A percentile compares a stretch with the other conserved stretches of the same genome.
Conservation (phyloP, 2,113 vertebrate species). For the Gulo gulo region DNA sequence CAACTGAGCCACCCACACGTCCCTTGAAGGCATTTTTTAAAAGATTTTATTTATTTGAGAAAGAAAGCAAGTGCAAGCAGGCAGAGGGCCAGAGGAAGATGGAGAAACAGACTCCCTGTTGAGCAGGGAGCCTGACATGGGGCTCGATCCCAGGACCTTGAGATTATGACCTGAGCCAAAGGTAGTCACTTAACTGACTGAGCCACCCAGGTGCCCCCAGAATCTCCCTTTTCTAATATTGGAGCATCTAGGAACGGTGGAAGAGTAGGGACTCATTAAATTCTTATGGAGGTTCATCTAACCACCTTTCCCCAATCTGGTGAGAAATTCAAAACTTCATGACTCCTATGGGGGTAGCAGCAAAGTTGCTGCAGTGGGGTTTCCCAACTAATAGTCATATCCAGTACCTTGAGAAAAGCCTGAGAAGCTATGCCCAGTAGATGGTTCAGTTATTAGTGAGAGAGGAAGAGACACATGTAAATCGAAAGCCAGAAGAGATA, state of each 20-base stretch:
- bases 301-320: not conserved
- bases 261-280: not conserved
- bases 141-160: too few species aligned
- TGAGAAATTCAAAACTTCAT: not conserved
- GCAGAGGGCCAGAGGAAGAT: too few species aligned
- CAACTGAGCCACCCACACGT: too few species aligned
- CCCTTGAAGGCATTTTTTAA: too few species aligned
- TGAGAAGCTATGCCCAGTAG: not conserved
- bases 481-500: not conserved
- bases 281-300: not conserved
- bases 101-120: too few species aligned
- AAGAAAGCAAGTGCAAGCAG: too few species aligned
- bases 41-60: too few species aligned
- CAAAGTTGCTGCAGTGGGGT: not conserved
- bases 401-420: not conserved
- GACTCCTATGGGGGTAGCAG: not conserved
- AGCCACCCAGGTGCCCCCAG: not conserved
- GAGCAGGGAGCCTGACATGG: too few species aligned
- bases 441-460: not conserved
- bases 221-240: not conserved
- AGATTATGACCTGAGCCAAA: too few species aligned
- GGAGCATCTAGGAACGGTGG: not conserved
- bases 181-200: too few species aligned
- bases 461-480: not conserved
- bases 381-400: not conserved